Percentiles rank a stretch among this genome's conserved stretches.
These are phyloP conservation scores for Proisotoma minuta DNA, from an alignment of 2,888 invertebrate species.

Conservation along the genomic window DNA sequence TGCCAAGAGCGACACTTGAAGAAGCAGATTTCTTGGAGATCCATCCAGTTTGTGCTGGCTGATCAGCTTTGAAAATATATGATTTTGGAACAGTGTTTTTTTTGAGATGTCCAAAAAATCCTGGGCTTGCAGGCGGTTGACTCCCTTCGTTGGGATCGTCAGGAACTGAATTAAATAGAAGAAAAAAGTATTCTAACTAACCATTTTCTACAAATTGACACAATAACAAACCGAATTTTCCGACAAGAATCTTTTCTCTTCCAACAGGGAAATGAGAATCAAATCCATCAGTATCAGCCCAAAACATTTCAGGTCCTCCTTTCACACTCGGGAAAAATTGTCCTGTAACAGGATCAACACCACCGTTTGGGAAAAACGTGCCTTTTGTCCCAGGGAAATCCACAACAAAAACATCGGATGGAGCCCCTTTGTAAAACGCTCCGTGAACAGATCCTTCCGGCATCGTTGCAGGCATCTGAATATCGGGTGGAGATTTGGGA, in stretches of 20 bases:
- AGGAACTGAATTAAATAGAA: neutral
- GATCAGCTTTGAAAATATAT: neutral
- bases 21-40: neutral
- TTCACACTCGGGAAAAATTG: neutral
- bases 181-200: neutral
- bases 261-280: neutral
- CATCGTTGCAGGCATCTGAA: neutral
- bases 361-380: neutral
- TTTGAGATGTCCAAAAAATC: neutral
- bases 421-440: neutral
- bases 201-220: neutral
- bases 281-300: neutral
- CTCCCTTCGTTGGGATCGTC: neutral
- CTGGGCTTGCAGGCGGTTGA: neutral
- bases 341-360: neutral
- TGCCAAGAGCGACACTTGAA: neutral
- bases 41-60: neutral
- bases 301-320: neutral
- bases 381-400: neutral
- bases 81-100: neutral
- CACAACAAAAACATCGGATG: neutral
- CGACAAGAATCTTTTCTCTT: neutral
- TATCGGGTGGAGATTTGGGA: too few species aligned
- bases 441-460: neutral
- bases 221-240: constrained; percentile 2